Conservation (phyloP, 2,888 invertebrate species). For the Thymelicus lineola region DNA sequence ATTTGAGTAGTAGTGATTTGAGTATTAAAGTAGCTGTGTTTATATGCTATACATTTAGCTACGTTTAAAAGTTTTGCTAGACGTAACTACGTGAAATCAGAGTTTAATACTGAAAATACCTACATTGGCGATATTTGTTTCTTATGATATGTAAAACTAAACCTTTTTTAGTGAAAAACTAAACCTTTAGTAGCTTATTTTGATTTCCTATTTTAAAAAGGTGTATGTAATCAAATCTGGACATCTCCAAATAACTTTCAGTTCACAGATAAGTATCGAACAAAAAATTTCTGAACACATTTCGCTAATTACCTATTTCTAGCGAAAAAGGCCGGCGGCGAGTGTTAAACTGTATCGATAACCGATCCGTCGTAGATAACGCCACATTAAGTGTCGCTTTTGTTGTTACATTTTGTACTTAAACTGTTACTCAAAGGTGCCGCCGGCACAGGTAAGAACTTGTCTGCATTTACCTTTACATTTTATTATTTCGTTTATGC, state of each 20-base stretch:
- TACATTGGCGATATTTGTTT: too few relatives aligned
- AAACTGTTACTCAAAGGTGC: slow-evolving; percentile 48
- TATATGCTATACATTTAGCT: not conserved
- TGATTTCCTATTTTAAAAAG: not conserved
- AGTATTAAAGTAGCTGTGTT: not conserved
- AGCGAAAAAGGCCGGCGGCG: slow-evolving; percentile 50
- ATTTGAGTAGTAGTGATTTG: too few relatives aligned
- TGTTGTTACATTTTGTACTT: slow-evolving; percentile 54
- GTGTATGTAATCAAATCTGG: not conserved
- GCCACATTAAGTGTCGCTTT: slow-evolving; percentile 59
- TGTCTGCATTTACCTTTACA: not conserved
- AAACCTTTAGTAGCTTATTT: not conserved
- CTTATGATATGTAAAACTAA: too few relatives aligned
- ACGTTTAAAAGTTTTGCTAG: too few relatives aligned
- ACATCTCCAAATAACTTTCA: not conserved
- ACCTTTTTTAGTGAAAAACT: too few relatives aligned
- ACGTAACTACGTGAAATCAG: too few relatives aligned
- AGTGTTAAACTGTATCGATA: slow-evolving; percentile 58
- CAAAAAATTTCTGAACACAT: slow-evolving; percentile 1
- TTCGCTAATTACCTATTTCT: slow-evolving; percentile 65
- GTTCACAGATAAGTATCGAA: not conserved
- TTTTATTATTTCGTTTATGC: slow-evolving; percentile 5
- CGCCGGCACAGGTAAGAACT: slow-evolving; percentile 40
- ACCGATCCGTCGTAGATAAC: slow-evolving; percentile 59
- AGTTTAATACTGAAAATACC: too few relatives aligned